Conservation (phyloP, 2,797 vertebrate genomes). For the Antrozous pallidus region DNA sequence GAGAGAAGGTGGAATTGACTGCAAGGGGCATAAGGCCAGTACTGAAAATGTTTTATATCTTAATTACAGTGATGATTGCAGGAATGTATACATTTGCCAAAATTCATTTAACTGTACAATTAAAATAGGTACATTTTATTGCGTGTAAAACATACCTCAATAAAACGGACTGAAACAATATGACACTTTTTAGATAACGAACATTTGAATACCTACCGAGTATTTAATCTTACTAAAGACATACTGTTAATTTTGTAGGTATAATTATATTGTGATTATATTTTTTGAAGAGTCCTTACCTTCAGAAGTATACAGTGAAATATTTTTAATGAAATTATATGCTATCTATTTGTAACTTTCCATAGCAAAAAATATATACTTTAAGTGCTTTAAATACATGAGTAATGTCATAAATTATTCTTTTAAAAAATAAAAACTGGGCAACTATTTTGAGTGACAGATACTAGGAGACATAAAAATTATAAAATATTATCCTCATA, state of each 20-base stretch:
- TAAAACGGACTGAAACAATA: neutral
- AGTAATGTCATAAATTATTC: neutral
- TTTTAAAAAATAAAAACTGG: neutral
- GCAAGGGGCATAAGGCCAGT: neutral
- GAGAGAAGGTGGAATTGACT: neutral
- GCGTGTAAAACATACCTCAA: neutral
- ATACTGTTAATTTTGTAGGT: neutral
- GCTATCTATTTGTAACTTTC: neutral
- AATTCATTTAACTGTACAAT: neutral
- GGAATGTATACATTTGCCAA: neutral
- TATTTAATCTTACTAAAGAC: neutral
- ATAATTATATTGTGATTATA: neutral
- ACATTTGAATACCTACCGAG: neutral
- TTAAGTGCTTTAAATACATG: neutral
- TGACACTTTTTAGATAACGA: neutral
- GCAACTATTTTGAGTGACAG: neutral
- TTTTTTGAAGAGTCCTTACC: neutral
- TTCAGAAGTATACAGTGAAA: neutral
- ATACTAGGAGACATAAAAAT: neutral
- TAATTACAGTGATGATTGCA: neutral
- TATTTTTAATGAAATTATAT: neutral
- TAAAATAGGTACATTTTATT: neutral
- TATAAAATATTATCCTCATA: neutral
- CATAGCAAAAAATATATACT: neutral
- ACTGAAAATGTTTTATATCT: neutral